Conservation (phyloP, 2,888 invertebrate genomes). For the Dexiosoma caninum region DNA sequence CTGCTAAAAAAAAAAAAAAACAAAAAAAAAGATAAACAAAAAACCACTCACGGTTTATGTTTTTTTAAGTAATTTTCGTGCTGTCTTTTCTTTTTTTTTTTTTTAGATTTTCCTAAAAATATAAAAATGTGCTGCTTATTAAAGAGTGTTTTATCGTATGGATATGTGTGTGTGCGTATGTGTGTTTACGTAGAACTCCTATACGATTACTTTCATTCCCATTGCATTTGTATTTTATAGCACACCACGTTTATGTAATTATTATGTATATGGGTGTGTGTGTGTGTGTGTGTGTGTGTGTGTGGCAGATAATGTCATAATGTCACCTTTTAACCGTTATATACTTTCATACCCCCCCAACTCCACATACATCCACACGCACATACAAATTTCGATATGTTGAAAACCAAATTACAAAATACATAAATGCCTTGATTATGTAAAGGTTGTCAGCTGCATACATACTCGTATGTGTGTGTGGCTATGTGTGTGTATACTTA, state of each 20-base stretch:
- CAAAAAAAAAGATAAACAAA: no score
- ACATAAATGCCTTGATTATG: conserved; percentile 8
- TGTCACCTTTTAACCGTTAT: conserved; percentile 26
- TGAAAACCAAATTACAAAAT: conserved; percentile 16
- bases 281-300: not conserved
- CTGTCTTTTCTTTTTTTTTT: not conserved
- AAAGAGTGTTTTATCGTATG: not conserved
- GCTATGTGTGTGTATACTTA: not conserved
- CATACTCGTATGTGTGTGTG: not conserved
- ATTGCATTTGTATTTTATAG: not conserved
- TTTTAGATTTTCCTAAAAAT: not conserved
- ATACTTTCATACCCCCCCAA: not conserved
- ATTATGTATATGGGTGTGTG: conserved; percentile 7
- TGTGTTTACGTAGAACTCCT: no score
- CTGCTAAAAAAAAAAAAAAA: not conserved
- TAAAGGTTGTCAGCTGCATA: not conserved
- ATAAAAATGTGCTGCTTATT: not conserved
- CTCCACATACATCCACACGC: not conserved
- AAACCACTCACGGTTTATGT: no score
- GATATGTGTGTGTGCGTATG: not conserved
- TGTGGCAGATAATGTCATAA: conserved; percentile 34
- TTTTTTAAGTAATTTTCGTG: not conserved
- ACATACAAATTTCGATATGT: not conserved
- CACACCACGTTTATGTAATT: conserved; percentile 30
- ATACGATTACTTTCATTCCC: no score